Evolutionary conservation across 2,113 vertebrate genomes (phyloP), one percentile per base, ranked within the genome.

Genomic region (Nansenia antarctica): DNA sequence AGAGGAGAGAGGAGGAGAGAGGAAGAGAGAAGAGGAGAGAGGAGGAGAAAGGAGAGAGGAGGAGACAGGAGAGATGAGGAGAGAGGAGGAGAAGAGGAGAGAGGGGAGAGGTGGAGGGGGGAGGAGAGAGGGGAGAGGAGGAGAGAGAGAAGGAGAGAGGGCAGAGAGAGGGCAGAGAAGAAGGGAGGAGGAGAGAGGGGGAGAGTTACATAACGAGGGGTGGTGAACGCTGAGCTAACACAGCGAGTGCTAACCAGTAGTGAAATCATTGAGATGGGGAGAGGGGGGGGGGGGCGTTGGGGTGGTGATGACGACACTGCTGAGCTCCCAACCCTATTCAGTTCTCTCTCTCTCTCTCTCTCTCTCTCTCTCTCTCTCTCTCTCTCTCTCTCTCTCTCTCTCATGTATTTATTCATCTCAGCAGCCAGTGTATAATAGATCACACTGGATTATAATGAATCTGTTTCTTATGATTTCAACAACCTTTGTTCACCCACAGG

Each of bases 361-460:
- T 52, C 37, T 8, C 34, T 39, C 18, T 24, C 4, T 26, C 8
- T 39, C n/a, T 68, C 53, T 54, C 12, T 27, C 49, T 24, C 45
- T 9, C 27, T 20, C n/a, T 37, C 31, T 27, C 52, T 73, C 14
- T 65, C 37, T 82, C 22, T 12, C 65, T 72, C 37, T 74, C 35
- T 62, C 32, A 20, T 20, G 14, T 3, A 8, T 39, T 3, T 12
- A 31, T 18, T 20, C 35, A 64, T 64, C n/a, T 37, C 57, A 9
- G 15, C 29, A 59, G 15, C 6, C 18, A 32, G 15, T n/a, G 31
- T n/a, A n/a, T n/a, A n/a, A n/a, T n/a, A n/a, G n/a, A n/a, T n/a
- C n/a, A n/a, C n/a, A n/a, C n/a, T n/a, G n/a, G n/a, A n/a, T n/a
- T n/a, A n/a, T n/a, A n/a, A n/a, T n/a, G n/a, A n/a, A n/a, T n/a